phyloP scores from a whole-genome alignment of 2,113 vertebrate species.

The Pristiophorus japonicus region DNA sequence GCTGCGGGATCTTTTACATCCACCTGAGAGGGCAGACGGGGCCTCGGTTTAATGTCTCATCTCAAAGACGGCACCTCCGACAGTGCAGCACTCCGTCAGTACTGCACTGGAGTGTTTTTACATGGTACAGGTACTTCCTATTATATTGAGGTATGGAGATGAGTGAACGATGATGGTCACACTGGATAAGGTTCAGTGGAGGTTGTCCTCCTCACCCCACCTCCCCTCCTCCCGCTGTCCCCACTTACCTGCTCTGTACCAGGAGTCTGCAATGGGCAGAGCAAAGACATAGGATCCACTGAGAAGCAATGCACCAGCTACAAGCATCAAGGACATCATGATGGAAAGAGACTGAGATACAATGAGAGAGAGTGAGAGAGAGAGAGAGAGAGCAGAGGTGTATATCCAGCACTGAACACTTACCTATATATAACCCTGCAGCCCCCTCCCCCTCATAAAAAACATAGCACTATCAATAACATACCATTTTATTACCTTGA shows the following conservation, averaged over 20 bases:
- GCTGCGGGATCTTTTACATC: not conserved
- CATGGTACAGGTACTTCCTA: not conserved
- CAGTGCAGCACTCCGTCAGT: not conserved
- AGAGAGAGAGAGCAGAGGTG: not conserved
- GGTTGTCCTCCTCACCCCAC: not conserved
- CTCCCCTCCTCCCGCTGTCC: not conserved
- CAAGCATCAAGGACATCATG: constrained; percentile 1
- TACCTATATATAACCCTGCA: constrained; percentile 8
- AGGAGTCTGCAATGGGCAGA: not conserved
- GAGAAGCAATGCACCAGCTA: not conserved
- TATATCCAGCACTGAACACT: not conserved
- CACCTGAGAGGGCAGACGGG: not conserved
- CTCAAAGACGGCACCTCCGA: not conserved
- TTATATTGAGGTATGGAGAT: not conserved
- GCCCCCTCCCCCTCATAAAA: not conserved
- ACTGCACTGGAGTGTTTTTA: not conserved
- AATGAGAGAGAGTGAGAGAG: too few species aligned
- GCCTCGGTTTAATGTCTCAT: not conserved
- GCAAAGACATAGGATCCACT: constrained; percentile 26
- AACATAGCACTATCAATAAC: not conserved
- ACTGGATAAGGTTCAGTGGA: not conserved
- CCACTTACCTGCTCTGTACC: constrained; percentile 21
- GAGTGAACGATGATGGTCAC: not conserved
- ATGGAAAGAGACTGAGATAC: not conserved
- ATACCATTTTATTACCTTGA: not conserved